These are phyloP conservation scores for Melieria picta DNA, from an alignment of 2,888 invertebrate genomes.

Conservation along the genomic window DNA sequence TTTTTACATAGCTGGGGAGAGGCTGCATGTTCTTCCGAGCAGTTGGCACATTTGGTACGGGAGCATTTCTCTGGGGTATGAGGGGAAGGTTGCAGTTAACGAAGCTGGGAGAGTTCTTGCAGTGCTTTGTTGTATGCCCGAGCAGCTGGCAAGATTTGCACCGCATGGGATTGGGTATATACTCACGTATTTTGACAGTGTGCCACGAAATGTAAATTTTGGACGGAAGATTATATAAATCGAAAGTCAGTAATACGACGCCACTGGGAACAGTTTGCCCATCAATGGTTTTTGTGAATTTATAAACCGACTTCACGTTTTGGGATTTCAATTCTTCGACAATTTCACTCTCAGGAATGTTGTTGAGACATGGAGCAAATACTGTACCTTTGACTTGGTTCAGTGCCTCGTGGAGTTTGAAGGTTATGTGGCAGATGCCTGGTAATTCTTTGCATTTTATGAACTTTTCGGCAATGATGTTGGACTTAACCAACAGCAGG, in stretches of 20 bases:
- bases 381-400: constrained; percentile 7
- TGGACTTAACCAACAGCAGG: neutral
- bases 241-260: constrained; percentile 16
- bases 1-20: constrained; percentile 6
- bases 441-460: neutral
- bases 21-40: neutral
- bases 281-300: constrained; percentile 13
- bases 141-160: neutral
- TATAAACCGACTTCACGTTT: constrained; percentile 3
- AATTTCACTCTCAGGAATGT: constrained; percentile 14
- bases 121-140: constrained; percentile 16
- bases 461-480: neutral
- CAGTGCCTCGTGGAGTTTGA: neutral
- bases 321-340: constrained; percentile 14
- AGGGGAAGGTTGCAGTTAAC: neutral
- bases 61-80: neutral
- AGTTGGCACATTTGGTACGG: constrained; percentile 1
- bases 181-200: constrained; percentile 1
- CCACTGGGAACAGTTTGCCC: constrained; percentile 7
- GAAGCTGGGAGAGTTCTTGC: neutral
- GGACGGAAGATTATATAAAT: constrained; percentile 17
- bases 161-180: constrained; percentile 25
- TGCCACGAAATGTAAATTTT: constrained; percentile 28
- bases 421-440: neutral
- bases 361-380: constrained; percentile 3